A percentile compares a stretch with the other conserved stretches of the same genome.
Evolutionary conservation across 1,140 invertebrate genomes (phyloP).

Genomic region (Drosophila ambigua): DNA sequence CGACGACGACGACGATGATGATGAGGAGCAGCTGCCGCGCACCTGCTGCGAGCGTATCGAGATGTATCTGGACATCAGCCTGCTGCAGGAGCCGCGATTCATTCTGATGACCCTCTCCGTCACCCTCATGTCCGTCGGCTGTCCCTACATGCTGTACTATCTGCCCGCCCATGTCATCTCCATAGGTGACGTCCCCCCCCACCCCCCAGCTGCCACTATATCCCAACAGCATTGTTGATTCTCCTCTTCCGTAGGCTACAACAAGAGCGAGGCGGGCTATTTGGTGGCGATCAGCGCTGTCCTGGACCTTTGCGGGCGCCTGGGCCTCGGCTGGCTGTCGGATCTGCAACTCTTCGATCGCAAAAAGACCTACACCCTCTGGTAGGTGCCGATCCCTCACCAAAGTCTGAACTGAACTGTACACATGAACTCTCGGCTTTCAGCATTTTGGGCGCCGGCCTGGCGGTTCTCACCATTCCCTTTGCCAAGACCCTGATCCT

Average conservation of each 20-base stretch:
- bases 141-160: slow-evolving; percentile 90
- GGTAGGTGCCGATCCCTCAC: slow-evolving; percentile 83
- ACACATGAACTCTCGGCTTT: neutral
- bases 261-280: slow-evolving; percentile 88
- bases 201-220: no score
- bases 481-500: slow-evolving; percentile 87
- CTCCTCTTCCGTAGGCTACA: slow-evolving; percentile 84
- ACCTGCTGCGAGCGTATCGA: slow-evolving; percentile 82
- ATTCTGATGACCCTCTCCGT: slow-evolving; percentile 89
- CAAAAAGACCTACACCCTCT: slow-evolving; percentile 89
- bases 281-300: slow-evolving; percentile 90
- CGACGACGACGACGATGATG: slow-evolving; percentile 54
- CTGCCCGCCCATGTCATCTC: slow-evolving; percentile 89
- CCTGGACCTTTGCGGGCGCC: slow-evolving; percentile 88
- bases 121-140: slow-evolving; percentile 90
- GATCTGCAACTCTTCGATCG: slow-evolving; percentile 89
- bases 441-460: slow-evolving; percentile 88
- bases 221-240: neutral
- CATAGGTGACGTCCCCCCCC: slow-evolving; percentile 62
- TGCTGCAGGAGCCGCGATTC: slow-evolving; percentile 88
- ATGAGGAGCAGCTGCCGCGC: slow-evolving; percentile 51
- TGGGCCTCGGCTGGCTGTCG: slow-evolving; percentile 89
- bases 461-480: slow-evolving; percentile 88
- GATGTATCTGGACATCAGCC: slow-evolving; percentile 87
- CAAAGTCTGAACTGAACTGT: neutral